Percentiles rank a stretch among this genome's conserved stretches.
These are phyloP conservation scores for Nesoenas mayeri DNA, from an alignment of 2,113 vertebrate genomes.

Conservation along the genomic window DNA sequence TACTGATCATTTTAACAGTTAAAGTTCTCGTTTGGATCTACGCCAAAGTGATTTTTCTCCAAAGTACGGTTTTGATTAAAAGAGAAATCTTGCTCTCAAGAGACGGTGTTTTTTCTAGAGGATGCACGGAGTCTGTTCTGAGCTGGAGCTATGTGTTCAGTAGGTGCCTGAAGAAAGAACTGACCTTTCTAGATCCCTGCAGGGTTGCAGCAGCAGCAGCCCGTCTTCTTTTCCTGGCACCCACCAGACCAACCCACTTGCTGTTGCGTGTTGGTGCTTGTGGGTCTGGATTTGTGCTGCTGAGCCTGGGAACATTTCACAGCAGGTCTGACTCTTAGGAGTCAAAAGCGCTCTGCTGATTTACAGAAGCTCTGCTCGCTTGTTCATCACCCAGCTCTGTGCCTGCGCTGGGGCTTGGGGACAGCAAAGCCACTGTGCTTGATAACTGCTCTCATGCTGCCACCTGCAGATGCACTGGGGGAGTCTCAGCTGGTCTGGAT, in stretches of 20 bases:
- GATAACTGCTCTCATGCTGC: background rate
- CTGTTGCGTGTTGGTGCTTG: rapidly evolving
- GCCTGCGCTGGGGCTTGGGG: background rate
- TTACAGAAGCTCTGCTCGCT: background rate
- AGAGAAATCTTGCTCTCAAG: rapidly evolving
- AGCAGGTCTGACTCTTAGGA: background rate
- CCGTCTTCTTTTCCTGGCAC: rapidly evolving
- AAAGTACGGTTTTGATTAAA: background rate
- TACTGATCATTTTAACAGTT: background rate
- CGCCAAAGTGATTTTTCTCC: background rate
- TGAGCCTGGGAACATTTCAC: rapidly evolving
- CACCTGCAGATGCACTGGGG: rapidly evolving
- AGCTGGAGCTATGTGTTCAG: rapidly evolving
- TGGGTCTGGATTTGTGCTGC: rapidly evolving
- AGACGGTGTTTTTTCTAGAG: background rate
- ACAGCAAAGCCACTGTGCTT: too few species aligned
- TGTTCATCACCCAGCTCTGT: rapidly evolving
- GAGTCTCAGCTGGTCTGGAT: rapidly evolving
- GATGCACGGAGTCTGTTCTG: too few species aligned
- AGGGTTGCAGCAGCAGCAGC: background rate
- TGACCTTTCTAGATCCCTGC: background rate
- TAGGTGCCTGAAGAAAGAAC: background rate
- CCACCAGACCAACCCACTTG: rapidly evolving
- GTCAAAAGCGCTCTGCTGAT: background rate
- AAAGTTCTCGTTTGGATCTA: rapidly evolving